These are phyloP conservation scores for Eupithecia abbreviata DNA, from an alignment of 2,888 invertebrate species.

Conservation along the genomic window DNA sequence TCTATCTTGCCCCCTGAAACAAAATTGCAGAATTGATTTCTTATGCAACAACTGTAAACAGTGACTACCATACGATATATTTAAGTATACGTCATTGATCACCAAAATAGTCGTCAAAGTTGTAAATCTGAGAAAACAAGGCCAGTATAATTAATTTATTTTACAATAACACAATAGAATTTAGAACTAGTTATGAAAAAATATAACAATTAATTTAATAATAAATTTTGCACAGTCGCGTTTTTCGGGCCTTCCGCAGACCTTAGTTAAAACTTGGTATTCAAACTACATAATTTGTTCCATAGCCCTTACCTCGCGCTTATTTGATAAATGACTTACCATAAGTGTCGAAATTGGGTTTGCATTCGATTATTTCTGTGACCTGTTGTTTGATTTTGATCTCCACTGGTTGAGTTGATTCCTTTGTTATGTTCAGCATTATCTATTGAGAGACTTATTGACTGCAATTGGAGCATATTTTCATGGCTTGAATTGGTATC, in stretches of 20 bases:
- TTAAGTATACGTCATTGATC: background rate
- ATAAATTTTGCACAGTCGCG: background rate
- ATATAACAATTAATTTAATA: background rate
- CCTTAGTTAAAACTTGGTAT: background rate
- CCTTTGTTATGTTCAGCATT: background rate
- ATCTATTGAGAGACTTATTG: background rate
- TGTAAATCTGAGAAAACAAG: background rate
- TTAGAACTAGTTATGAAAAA: no score
- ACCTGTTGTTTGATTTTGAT: background rate
- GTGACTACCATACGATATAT: background rate
- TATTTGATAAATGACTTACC: slow-evolving; percentile 3
- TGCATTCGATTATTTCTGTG: background rate
- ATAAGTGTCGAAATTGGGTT: slow-evolving; percentile 2
- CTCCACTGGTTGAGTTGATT: background rate
- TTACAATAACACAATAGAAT: no score
- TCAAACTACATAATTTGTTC: background rate
- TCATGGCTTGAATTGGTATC: background rate
- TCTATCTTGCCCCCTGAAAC: slow-evolving; percentile 8
- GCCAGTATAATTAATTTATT: background rate
- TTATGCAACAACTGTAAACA: background rate
- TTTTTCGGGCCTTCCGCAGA: background rate
- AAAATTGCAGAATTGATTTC: background rate
- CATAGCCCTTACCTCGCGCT: background rate
- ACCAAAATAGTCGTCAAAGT: background rate
- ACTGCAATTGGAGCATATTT: background rate